Evolutionary conservation across 30 jellyfish, hydroid and myxozoan species (phyloP).

Genomic region (Nemopilema nomurai): DNA sequence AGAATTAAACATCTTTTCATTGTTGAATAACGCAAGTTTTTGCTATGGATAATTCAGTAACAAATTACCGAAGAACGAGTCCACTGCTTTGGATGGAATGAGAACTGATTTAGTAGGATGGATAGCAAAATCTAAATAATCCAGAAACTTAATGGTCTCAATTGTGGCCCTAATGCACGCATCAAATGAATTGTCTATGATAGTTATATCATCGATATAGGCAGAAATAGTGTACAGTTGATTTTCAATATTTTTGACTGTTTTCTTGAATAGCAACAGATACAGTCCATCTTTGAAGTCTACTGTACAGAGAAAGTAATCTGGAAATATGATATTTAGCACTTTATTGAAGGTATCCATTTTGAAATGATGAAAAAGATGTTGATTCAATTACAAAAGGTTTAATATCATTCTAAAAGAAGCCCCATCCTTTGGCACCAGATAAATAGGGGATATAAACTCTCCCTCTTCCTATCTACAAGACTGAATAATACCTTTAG

Average conservation of each 20-base stretch:
- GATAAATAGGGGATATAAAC: neutral
- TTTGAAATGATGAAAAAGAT: neutral
- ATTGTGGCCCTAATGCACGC: neutral
- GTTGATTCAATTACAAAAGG: neutral
- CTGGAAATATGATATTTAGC: neutral
- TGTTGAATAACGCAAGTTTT: neutral
- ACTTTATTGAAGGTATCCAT: neutral
- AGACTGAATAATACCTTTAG: neutral
- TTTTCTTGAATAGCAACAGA: neutral
- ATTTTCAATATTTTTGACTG: neutral
- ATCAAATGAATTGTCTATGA: neutral
- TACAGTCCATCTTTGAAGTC: neutral
- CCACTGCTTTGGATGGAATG: slow-evolving; percentile 46
- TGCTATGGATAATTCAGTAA: neutral
- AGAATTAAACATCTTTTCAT: neutral
- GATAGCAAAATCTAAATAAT: neutral
- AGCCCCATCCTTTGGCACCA: neutral
- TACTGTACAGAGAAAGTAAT: neutral
- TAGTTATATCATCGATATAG: neutral
- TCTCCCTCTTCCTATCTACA: neutral
- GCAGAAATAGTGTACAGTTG: neutral
- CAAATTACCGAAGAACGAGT: slow-evolving; percentile 4
- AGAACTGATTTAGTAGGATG: neutral
- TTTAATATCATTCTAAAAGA: too few species aligned
- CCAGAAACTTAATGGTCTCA: neutral